Base-by-base conservation (phyloP, 2,113 vertebrate species). In the Elephantulus edwardii region DNA sequence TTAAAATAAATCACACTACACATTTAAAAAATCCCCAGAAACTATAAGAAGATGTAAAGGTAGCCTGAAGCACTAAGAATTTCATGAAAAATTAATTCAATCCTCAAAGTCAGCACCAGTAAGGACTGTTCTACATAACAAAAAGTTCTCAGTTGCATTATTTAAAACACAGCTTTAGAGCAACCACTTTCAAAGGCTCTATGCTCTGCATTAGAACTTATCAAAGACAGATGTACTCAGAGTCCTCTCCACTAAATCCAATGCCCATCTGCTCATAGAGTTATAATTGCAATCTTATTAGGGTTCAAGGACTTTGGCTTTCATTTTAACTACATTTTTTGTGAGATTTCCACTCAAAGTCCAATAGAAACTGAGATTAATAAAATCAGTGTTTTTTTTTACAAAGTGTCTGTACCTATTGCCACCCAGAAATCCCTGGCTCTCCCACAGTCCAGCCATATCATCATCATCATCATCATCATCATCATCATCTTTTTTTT, bases 31-130 rank as follows among this genome's bases (percentile, higher is more conserved):
- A 56, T 58, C 58, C 91, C 89, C 89, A 96, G 93, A 95, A 96
- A 91, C 80, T 71, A 92, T 94, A 83, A 33, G 8, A 94, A 54
- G 92, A 91, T 95, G 95, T 77, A 62, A 95, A 78, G 76, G 86
- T 80, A 94, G 95, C 95, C 95, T 50, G 71, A 93, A 97, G 96
- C 86, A 66, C 78, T 95, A 79, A n/a, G 87, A 93, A 94, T 92
- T n/a, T 96, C 95, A 96, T 95, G 94, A 97, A 97, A 97, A 97
- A 96, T 96, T 93, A 97, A 98, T 96, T 96, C 93, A 93, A 8
- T 83, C 75, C 86, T 96, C 96, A 95, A 96, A 97, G 94, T 93
- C 90, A 88, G 93, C 92, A 90, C 89, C 60, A 94, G 91, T 91
- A 87, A 94, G 54, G 93, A 89, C 96, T 93, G 83, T 33, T 97